Evolutionary conservation across 2,797 vertebrate species (phyloP).

Genomic region (Crenuchus spilurus): DNA sequence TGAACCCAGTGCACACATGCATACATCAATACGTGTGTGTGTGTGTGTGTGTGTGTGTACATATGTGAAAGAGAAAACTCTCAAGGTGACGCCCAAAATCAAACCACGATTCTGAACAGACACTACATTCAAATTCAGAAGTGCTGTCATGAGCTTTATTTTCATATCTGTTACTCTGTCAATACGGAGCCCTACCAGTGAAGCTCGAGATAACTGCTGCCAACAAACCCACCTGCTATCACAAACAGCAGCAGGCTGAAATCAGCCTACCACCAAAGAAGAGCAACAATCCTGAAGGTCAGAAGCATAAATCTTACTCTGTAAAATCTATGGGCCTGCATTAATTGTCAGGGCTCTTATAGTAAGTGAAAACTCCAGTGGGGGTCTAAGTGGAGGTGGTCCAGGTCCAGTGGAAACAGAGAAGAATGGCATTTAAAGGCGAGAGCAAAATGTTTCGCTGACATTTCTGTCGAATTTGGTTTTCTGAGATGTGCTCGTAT

Average conservation of each 20-base stretch:
- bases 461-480: constrained; percentile 39
- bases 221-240: not conserved
- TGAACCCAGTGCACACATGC: not conserved
- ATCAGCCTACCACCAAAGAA: not conserved
- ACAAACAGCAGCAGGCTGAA: not conserved
- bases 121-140: not conserved
- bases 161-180: not conserved
- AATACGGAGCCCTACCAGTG: not conserved
- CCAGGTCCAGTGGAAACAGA: not conserved
- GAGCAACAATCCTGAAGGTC: not conserved
- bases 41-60: too few relatives aligned
- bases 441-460: constrained; percentile 41
- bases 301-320: not conserved
- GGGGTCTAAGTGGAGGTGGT: not conserved
- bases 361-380: not conserved
- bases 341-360: not conserved
- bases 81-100: too few relatives aligned
- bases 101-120: not conserved
- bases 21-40: not conserved
- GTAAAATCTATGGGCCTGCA: not conserved
- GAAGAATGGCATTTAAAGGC: constrained; percentile 43
- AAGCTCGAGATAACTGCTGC: not conserved
- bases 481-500: not conserved
- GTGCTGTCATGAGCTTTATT: not conserved
- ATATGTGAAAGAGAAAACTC: too few relatives aligned